Evolutionary conservation across 2,797 vertebrate species (phyloP), one percentile per base, ranked within the genome.

Genomic region (Anabacerthia variegaticeps): DNA sequence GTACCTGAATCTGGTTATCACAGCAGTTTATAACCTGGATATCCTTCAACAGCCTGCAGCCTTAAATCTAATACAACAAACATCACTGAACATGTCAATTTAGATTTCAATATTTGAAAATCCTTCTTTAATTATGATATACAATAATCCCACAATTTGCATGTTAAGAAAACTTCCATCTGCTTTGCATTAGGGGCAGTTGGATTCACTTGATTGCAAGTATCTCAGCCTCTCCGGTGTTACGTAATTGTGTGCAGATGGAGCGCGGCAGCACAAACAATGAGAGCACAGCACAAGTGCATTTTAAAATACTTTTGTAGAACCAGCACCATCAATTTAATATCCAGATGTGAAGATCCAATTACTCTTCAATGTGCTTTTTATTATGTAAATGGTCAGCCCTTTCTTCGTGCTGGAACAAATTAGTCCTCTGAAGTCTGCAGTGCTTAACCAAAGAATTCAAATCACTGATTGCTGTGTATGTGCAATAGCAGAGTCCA

Each of bases 191-290:
- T 95, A 97, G 82, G 61, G 69, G 74, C 92, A 92, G 90, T 95
- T 94, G 97, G 96, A 97, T 95, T 95, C 92, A 93, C 92, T 96
- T 95, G 97, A 97, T 65, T 97, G 95, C 87, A 85, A 97, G 90
- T 67, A 90, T 94, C 85, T 92, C 87, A 91, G 89, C 89, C 82
- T 77, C 93, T 92, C 54, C 5, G 41, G 59, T 82, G 81, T 96
- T 94, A 97, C 37, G 71, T 98, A 98, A 96, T 92, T 97, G 87
- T 68, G 73, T 94, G 92, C 97, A 98, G 97, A 96, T 97, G 97
- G 97, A 96, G 95, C 89, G 72, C 44, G 5, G 79, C 86, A 90
- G 93, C 48, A 34, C 80, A 79, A 92, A 52, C 43, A 80, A 61
- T 23, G 26, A 78, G 37, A 76, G 85, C 71, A 91, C 30, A 58